Evolutionary conservation across 53 echinoderm and acorn worm species (phyloP).

Genomic region (Echinometra lucunter): DNA sequence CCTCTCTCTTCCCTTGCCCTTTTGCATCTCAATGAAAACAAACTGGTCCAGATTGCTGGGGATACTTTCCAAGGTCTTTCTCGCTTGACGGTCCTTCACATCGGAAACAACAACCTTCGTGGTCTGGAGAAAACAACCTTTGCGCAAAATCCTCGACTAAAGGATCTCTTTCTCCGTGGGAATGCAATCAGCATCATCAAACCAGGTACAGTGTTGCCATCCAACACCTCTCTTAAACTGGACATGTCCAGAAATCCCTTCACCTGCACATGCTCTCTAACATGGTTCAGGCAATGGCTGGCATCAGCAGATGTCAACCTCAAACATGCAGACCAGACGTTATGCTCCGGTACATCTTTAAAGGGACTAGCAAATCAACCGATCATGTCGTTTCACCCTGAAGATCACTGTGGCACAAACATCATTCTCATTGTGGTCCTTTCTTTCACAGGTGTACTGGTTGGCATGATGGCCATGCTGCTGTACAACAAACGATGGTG

Average conservation of each 20-base stretch:
- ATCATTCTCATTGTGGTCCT: background rate
- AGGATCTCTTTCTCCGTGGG: background rate
- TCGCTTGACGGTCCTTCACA: background rate
- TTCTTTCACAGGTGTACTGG: background rate
- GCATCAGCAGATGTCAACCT: background rate
- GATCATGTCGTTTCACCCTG: conserved; percentile 6
- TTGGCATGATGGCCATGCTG: background rate
- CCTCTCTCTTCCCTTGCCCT: background rate
- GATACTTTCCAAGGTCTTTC: background rate
- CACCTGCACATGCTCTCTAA: conserved; percentile 8
- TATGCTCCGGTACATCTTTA: conserved; percentile 9
- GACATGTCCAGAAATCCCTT: conserved; percentile 51
- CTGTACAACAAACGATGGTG: conserved; percentile 50
- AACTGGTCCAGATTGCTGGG: background rate
- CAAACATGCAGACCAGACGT: background rate
- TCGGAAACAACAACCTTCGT: background rate
- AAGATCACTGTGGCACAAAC: background rate
- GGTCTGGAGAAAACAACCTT: conserved; percentile 18
- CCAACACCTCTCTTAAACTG: background rate
- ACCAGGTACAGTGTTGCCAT: conserved; percentile 1
- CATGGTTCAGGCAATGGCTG: conserved; percentile 36
- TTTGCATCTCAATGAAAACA: background rate
- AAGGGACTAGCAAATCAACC: background rate
- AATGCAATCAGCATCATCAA: conserved; percentile 25
- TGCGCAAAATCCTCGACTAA: background rate